Percentiles rank a stretch among this genome's conserved stretches.
Evolutionary conservation across 2,888 invertebrate genomes (phyloP).

Genomic region (Stenurella melanura): DNA sequence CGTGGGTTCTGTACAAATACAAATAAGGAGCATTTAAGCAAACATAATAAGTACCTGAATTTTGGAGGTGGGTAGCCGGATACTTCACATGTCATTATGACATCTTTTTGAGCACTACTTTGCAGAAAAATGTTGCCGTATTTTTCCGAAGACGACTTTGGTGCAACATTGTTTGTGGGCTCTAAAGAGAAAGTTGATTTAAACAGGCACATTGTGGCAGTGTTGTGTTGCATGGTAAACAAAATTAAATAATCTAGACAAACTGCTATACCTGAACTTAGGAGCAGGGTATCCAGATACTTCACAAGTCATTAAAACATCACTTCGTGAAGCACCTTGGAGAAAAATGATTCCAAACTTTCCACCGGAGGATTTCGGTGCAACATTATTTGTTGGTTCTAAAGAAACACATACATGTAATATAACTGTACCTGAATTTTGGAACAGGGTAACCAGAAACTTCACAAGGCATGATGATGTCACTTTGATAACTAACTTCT

Average conservation of each 20-base stretch:
- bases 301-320: constrained; percentile 79
- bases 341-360: constrained; percentile 74
- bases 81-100: constrained; percentile 80
- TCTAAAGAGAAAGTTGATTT: constrained; percentile 59
- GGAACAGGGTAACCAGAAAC: constrained; percentile 83
- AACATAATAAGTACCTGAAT: constrained; percentile 50
- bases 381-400: constrained; percentile 79
- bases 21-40: constrained; percentile 55
- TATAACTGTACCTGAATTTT: constrained; percentile 76
- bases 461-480: constrained; percentile 80
- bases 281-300: constrained; percentile 74
- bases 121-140: constrained; percentile 74
- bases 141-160: constrained; percentile 73
- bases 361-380: constrained; percentile 74
- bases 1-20: constrained; percentile 79
- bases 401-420: neutral
- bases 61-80: constrained; percentile 72
- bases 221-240: constrained; percentile 75
- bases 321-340: constrained; percentile 66
- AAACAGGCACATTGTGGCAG: neutral
- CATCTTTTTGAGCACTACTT: constrained; percentile 66
- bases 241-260: constrained; percentile 31
- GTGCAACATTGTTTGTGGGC: constrained; percentile 80
- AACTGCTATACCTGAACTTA: constrained; percentile 52
- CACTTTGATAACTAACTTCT: constrained; percentile 68